Evolutionary conservation across 92 coral and sea anemone species (phyloP).

Genomic region (Porites lobata): DNA sequence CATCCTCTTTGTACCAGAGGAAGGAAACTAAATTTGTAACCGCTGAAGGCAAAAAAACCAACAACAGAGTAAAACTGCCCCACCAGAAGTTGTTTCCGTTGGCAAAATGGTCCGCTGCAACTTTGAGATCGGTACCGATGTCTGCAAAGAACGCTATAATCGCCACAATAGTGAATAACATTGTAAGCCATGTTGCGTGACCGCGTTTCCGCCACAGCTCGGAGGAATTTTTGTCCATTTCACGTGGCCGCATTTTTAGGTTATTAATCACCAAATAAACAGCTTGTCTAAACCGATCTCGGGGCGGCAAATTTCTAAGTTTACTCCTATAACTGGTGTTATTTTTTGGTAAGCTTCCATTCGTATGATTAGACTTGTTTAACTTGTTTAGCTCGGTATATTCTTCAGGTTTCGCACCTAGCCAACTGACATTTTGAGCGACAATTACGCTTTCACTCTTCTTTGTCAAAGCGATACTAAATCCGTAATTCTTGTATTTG

Average conservation of each 20-base stretch:
- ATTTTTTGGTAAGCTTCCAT: neutral
- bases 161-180: slow-evolving; percentile 68
- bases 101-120: slow-evolving; percentile 83
- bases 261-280: slow-evolving; percentile 59
- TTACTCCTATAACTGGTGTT: neutral
- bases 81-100: slow-evolving; percentile 81
- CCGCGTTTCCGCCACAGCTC: slow-evolving; percentile 85
- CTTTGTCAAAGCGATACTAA: slow-evolving; percentile 22
- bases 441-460: slow-evolving; percentile 19
- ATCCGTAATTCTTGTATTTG: slow-evolving; percentile 10
- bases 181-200: slow-evolving; percentile 75
- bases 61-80: slow-evolving; percentile 75
- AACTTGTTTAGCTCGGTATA: neutral
- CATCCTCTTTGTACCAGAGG: slow-evolving; percentile 88
- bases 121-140: slow-evolving; percentile 84
- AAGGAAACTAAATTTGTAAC: slow-evolving; percentile 80
- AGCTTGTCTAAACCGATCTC: slow-evolving; percentile 70
- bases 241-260: slow-evolving; percentile 55
- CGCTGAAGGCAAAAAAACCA: slow-evolving; percentile 75
- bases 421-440: neutral
- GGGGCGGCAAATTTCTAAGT: slow-evolving; percentile 57
- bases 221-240: slow-evolving; percentile 71
- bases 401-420: slow-evolving; percentile 7
- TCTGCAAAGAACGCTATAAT: slow-evolving; percentile 84
- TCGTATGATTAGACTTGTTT: slow-evolving; percentile 3